These are phyloP conservation scores for Synodontis membranacea DNA, from an alignment of 2,113 vertebrate genomes.

Conservation along the genomic window DNA sequence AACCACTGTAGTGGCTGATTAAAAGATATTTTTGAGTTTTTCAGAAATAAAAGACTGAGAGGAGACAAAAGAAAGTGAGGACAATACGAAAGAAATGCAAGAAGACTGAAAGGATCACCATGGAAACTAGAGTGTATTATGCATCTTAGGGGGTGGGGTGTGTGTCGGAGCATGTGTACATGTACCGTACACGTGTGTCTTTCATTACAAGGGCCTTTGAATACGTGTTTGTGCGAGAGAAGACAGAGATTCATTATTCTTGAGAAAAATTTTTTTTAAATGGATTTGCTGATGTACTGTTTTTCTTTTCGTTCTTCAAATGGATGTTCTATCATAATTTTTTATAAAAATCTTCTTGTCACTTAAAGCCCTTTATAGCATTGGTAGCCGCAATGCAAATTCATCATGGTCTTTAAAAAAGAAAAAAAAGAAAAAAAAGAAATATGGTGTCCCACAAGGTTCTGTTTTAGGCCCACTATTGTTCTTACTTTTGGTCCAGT, in stretches of 20 bases:
- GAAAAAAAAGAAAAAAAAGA: neutral
- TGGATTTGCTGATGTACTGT: neutral
- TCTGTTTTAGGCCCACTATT: slow-evolving; percentile 17
- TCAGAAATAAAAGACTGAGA: neutral
- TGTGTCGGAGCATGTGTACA: neutral
- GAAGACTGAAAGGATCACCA: slow-evolving; percentile 34
- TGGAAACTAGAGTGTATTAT: slow-evolving; percentile 48
- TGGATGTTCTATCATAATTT: neutral
- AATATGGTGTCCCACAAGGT: slow-evolving; percentile 19
- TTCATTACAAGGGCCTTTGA: neutral
- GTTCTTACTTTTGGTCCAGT: neutral
- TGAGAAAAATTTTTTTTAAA: neutral
- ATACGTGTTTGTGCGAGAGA: slow-evolving; percentile 8
- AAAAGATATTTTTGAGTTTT: slow-evolving; percentile 20
- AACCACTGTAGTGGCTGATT: neutral
- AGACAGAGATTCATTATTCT: neutral
- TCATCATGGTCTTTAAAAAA: neutral
- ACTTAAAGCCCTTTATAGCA: neutral
- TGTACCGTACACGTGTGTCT: slow-evolving; percentile 5
- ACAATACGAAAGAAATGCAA: slow-evolving; percentile 22
- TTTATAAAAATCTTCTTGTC: neutral
- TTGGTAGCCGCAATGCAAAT: neutral
- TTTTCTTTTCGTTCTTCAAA: neutral
- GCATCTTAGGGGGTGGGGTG: slow-evolving; percentile 35
- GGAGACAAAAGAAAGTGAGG: slow-evolving; percentile 24